A percentile compares a stretch with the other conserved stretches of the same genome.
Conservation (phyloP, 2,113 vertebrate genomes). For the Chionodraco myersi region DNA sequence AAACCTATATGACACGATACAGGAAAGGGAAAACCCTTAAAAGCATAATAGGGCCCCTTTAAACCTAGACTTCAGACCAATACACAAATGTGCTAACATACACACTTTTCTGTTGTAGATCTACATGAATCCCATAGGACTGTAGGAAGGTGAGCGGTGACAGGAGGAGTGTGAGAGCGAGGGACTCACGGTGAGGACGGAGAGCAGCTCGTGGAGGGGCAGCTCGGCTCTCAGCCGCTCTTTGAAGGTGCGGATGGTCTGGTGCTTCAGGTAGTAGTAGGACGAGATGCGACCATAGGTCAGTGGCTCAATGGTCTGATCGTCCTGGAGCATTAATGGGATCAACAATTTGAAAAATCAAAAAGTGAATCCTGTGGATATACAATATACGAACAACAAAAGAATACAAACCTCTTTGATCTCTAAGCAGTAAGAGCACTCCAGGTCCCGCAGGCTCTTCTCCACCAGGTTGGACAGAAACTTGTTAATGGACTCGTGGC, state of each 20-base stretch:
- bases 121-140: background rate
- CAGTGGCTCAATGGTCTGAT: constrained; percentile 88
- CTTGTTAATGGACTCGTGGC: constrained; percentile 92
- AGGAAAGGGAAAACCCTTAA: no score
- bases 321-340: constrained; percentile 83
- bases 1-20: no score
- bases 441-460: constrained; percentile 91
- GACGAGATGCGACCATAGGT: constrained; percentile 92
- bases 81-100: background rate
- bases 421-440: constrained; percentile 93
- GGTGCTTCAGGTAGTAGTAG: constrained; percentile 97
- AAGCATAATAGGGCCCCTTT: no score
- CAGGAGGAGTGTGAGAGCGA: background rate
- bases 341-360: background rate
- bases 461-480: constrained; percentile 94
- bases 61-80: background rate
- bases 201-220: constrained; percentile 87
- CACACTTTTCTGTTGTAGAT: background rate
- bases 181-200: constrained; percentile 91
- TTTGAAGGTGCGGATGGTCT: constrained; percentile 93
- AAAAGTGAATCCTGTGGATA: background rate
- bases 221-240: constrained; percentile 91
- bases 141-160: background rate
- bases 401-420: constrained; percentile 89
- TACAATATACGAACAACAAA: background rate